phyloP scores from a whole-genome alignment of 2,888 invertebrate genomes.

The Sinopyrophorus schimmeli region DNA sequence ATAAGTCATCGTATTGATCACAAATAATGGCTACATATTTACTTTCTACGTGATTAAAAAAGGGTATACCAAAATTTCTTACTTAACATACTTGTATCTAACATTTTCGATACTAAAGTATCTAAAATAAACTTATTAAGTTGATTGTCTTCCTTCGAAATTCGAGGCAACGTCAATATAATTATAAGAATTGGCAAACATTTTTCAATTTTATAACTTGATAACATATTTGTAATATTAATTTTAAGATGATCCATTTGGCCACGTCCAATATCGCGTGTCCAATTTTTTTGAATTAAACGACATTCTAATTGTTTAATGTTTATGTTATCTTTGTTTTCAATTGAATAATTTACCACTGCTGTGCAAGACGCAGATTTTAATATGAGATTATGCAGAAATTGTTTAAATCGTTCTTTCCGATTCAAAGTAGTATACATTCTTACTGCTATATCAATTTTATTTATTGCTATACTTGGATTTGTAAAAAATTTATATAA shows the following conservation, averaged over 20 bases:
- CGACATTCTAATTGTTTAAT: conserved; percentile 39
- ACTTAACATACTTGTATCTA: conserved; percentile 46
- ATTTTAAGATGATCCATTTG: conserved; percentile 41
- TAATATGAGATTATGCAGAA: conserved; percentile 47
- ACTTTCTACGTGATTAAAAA: conserved; percentile 46
- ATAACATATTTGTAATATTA: conserved; percentile 47
- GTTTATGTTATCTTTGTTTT: conserved; percentile 20
- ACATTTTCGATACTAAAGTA: conserved; percentile 47
- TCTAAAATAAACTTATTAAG: conserved; percentile 45
- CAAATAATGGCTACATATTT: conserved; percentile 48
- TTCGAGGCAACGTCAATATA: conserved; percentile 40
- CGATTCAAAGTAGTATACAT: conserved; percentile 54
- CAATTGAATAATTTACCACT: conserved; percentile 43
- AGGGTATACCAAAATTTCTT: conserved; percentile 51
- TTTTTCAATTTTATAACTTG: conserved; percentile 49
- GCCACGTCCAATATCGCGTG: conserved; percentile 42
- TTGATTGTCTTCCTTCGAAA: conserved; percentile 29
- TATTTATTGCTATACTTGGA: conserved; percentile 42
- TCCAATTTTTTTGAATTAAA: conserved; percentile 45
- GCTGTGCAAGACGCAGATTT: conserved; percentile 43
- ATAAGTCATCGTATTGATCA: conserved; percentile 48
- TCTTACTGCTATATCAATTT: conserved; percentile 54
- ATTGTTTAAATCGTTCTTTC: conserved; percentile 51
- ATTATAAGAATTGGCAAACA: conserved; percentile 45
- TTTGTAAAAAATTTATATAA: conserved; percentile 54